phyloP scores from a whole-genome alignment of 2,113 vertebrate genomes.

The Parotia lawesii region DNA sequence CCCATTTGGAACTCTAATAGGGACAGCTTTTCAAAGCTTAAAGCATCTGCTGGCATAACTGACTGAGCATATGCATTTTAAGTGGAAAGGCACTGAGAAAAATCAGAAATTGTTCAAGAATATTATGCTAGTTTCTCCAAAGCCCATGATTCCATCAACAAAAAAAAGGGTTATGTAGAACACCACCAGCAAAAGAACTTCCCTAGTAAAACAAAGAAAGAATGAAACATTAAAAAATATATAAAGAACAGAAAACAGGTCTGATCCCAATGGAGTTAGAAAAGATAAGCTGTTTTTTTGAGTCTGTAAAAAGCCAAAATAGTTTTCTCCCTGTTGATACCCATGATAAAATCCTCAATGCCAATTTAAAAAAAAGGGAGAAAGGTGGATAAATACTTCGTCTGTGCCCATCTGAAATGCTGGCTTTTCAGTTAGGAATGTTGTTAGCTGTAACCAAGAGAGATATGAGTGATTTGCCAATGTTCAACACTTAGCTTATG shows the following conservation, averaged over 20 bases:
- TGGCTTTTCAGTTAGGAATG: background rate
- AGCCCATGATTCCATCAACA: background rate
- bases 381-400: background rate
- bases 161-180: background rate
- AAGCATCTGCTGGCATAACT: background rate
- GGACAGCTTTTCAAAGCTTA: background rate
- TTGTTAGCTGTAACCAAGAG: background rate
- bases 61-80: background rate
- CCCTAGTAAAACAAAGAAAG: background rate
- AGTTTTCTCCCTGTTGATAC: background rate
- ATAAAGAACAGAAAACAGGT: background rate
- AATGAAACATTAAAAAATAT: background rate
- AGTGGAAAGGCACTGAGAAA: background rate
- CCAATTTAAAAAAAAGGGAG: background rate
- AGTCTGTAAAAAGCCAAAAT: background rate
- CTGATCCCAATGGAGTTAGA: background rate
- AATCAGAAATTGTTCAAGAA: conserved; percentile 7
- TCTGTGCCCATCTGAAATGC: background rate
- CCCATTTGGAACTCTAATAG: background rate
- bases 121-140: background rate
- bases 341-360: background rate
- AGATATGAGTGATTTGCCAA: background rate
- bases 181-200: background rate
- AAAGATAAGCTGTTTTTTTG: background rate
- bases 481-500: background rate